Conservation (phyloP, 1,140 invertebrate genomes). For the Lerema accius region DNA sequence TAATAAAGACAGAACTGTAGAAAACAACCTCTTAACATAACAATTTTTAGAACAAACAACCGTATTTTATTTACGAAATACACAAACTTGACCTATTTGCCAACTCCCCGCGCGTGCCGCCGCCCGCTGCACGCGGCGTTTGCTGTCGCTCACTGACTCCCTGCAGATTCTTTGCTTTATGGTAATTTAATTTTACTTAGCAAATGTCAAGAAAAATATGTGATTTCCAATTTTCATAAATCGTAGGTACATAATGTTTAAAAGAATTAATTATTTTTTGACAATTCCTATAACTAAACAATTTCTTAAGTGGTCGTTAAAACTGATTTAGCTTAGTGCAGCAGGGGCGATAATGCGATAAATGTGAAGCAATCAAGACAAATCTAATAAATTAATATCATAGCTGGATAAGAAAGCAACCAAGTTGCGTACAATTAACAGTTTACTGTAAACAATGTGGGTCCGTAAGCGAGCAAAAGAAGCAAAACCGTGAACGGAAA, state of each 20-base stretch:
- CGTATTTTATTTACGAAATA: conserved; percentile 22
- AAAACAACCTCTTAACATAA: conserved; percentile 13
- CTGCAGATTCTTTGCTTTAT: no score
- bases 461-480: conserved; percentile 52
- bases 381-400: not conserved
- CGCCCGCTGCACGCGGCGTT: no score
- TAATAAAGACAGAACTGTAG: not conserved
- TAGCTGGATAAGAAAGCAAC: not conserved
- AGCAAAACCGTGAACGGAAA: conserved; percentile 70
- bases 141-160: no score
- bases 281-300: no score
- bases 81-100: conserved; percentile 26
- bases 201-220: conserved; percentile 3
- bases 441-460: conserved; percentile 63
- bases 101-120: conserved; percentile 9
- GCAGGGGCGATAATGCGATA: not conserved
- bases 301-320: no score
- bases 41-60: conserved; percentile 15
- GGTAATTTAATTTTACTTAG: no score
- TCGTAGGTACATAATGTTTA: no score
- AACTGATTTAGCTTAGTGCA: not conserved
- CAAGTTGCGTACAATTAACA: conserved; percentile 37
- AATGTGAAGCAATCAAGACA: not conserved
- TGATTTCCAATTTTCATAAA: not conserved
- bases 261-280: no score